Percentiles rank a stretch among this genome's conserved stretches.
These are phyloP conservation scores for Calycopis cecrops DNA, from an alignment of 1,140 invertebrate species.

Conservation along the genomic window DNA sequence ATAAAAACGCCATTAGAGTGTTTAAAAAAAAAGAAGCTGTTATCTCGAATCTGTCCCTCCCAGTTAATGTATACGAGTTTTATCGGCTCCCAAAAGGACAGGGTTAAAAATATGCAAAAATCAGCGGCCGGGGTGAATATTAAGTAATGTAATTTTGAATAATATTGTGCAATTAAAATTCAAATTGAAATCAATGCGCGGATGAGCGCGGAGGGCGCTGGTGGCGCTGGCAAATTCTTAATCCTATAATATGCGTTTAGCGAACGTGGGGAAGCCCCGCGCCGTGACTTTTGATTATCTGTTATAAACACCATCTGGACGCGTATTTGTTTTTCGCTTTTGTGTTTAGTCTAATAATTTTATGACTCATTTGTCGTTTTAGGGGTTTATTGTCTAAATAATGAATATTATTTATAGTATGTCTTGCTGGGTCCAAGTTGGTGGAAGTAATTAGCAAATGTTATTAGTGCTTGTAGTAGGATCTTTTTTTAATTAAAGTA, in stretches of 20 bases:
- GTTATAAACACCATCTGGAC: neutral
- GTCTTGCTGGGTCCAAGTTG: too few relatives aligned
- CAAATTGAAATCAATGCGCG: slow-evolving; percentile 76
- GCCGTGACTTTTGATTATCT: slow-evolving; percentile 5
- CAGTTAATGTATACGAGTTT: slow-evolving; percentile 59
- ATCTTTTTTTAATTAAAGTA: too few relatives aligned
- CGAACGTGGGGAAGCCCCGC: slow-evolving; percentile 13
- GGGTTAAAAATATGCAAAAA: slow-evolving; percentile 67
- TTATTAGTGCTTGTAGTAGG: too few relatives aligned
- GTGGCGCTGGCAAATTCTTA: slow-evolving; percentile 27
- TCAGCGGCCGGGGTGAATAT: slow-evolving; percentile 67
- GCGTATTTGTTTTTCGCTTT: neutral
- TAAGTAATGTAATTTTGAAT: slow-evolving; percentile 70
- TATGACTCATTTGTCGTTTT: neutral
- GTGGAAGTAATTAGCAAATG: too few relatives aligned
- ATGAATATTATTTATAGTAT: too few relatives aligned
- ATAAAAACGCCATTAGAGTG: slow-evolving; percentile 4
- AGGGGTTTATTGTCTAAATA: too few relatives aligned
- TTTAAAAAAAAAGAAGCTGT: slow-evolving; percentile 12
- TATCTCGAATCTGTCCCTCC: slow-evolving; percentile 33
- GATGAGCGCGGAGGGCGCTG: slow-evolving; percentile 36
- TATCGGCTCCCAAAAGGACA: slow-evolving; percentile 49
- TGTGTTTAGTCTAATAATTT: neutral
- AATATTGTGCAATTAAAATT: slow-evolving; percentile 76
- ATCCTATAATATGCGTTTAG: slow-evolving; percentile 44